Evolutionary conservation across 2,888 invertebrate species (phyloP).

Genomic region (Junonia oenone): DNA sequence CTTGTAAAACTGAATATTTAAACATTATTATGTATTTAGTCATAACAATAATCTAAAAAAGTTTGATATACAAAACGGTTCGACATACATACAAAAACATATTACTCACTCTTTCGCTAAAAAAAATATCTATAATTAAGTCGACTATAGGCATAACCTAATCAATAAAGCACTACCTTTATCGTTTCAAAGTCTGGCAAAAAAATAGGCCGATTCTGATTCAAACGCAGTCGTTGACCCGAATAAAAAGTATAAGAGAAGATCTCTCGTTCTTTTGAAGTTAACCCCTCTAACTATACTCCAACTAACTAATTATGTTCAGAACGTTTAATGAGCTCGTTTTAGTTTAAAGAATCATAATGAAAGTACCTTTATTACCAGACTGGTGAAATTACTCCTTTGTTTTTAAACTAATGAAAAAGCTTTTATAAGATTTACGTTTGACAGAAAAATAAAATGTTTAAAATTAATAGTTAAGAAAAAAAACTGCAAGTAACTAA

Average conservation of each 20-base stretch:
- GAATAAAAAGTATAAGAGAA: conserved; percentile 11
- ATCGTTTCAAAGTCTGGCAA: neutral
- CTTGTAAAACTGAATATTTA: too few species aligned
- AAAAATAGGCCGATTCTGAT: conserved; percentile 8
- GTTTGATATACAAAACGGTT: too few species aligned
- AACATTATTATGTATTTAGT: too few species aligned
- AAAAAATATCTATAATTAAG: too few species aligned
- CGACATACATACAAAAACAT: too few species aligned
- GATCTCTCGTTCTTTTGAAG: conserved; percentile 17
- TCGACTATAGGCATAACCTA: neutral
- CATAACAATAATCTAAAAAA: too few species aligned
- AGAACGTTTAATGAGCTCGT: neutral
- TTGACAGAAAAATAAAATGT: too few species aligned
- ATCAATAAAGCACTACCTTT: neutral
- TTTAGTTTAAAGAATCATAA: neutral
- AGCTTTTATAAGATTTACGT: too few species aligned
- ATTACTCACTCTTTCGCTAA: too few species aligned
- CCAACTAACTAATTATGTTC: conserved; percentile 3
- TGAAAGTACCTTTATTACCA: neutral
- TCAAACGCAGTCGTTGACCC: conserved; percentile 16
- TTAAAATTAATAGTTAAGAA: too few species aligned
- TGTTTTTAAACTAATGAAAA: too few species aligned
- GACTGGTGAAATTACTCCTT: neutral
- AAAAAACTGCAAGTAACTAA: too few species aligned
- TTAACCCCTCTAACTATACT: neutral